phyloP scores from a whole-genome alignment of 1,140 invertebrate species.

The Carcinoscorpius rotundicauda region DNA sequence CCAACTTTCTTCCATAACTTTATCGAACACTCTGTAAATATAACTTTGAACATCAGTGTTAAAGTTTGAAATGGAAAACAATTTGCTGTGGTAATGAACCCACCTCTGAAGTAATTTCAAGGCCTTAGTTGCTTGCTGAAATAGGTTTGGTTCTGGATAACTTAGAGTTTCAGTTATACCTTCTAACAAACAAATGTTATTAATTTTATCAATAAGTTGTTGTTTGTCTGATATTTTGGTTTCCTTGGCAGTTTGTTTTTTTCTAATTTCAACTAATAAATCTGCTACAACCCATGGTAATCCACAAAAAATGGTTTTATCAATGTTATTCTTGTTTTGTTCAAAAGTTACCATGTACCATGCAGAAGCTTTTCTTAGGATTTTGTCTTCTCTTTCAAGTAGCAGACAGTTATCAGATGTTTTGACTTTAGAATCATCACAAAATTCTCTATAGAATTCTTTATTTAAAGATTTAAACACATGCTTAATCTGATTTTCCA shows the following conservation, averaged over 20 bases:
- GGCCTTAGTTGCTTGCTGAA: too few relatives aligned
- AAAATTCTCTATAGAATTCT: constrained; percentile 6
- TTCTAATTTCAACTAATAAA: constrained; percentile 9
- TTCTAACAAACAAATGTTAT: too few relatives aligned
- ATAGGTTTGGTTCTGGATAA: too few relatives aligned
- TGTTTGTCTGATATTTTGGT: background rate
- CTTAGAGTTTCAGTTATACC: too few relatives aligned
- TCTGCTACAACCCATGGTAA: constrained; percentile 17
- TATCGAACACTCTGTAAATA: too few relatives aligned
- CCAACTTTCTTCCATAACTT: too few relatives aligned
- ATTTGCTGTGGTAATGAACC: too few relatives aligned
- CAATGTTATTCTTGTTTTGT: background rate
- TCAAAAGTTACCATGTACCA: constrained; percentile 13
- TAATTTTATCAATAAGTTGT: too few relatives aligned
- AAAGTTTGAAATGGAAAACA: too few relatives aligned
- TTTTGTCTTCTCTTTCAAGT: background rate
- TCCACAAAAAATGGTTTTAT: background rate
- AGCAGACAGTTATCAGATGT: background rate
- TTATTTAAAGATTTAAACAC: constrained; percentile 1
- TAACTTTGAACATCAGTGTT: too few relatives aligned
- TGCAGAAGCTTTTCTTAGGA: constrained; percentile 11
- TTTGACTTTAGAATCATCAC: constrained; percentile 2
- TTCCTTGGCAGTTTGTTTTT: background rate
- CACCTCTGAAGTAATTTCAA: too few relatives aligned
- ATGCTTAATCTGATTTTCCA: constrained; percentile 3